Evolutionary conservation across 2,888 invertebrate species (phyloP).

Genomic region (Julus scanicus): DNA sequence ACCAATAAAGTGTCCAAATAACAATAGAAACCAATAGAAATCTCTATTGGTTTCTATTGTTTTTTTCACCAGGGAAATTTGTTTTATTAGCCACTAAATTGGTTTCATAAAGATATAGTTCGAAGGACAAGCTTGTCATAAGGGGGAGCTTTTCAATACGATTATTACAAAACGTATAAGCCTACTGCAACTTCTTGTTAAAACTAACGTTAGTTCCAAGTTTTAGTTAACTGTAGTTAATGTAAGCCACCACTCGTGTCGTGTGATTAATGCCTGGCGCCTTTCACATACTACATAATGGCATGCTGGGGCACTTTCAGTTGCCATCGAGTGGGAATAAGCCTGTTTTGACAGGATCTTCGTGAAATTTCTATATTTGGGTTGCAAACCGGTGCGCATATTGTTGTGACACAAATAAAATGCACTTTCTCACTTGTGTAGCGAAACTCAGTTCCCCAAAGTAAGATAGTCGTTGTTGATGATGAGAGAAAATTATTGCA

Average conservation of each 20-base stretch:
- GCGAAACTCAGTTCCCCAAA: background rate
- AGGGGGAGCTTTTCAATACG: background rate
- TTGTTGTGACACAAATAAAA: slow-evolving; percentile 1
- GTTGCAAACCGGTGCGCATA: background rate
- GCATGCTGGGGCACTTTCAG: background rate
- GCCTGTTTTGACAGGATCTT: background rate
- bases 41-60: too few relatives aligned
- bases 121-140: background rate
- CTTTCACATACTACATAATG: background rate
- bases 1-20: too few relatives aligned
- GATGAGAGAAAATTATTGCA: background rate
- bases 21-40: too few relatives aligned
- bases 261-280: background rate
- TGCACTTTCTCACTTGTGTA: background rate
- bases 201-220: background rate
- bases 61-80: too few relatives aligned
- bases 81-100: too few relatives aligned
- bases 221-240: too few relatives aligned
- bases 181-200: background rate
- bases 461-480: background rate
- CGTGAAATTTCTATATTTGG: background rate
- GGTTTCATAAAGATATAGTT: too few relatives aligned
- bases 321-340: background rate
- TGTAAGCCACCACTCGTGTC: background rate
- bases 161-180: background rate